Percentiles rank a stretch among this genome's conserved stretches.
Conservation (phyloP, 2,888 invertebrate genomes). For the Magallana nippona region DNA sequence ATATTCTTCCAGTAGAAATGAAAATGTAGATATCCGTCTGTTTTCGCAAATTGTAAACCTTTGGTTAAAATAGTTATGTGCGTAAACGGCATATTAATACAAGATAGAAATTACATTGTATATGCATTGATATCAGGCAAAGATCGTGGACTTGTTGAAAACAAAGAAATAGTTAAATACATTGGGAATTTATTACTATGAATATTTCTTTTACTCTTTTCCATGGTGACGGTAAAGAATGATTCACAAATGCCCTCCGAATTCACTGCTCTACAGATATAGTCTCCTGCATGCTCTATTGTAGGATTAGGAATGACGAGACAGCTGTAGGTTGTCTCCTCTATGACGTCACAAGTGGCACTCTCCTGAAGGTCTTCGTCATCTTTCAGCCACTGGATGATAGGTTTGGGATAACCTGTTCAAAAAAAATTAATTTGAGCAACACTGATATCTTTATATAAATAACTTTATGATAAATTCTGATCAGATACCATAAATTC, state of each 20-base stretch:
- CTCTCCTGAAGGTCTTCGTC: slow-evolving; percentile 51
- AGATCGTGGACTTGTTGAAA: no score
- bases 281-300: slow-evolving; percentile 43
- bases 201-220: neutral
- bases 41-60: no score
- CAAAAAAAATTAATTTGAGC: neutral
- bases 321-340: slow-evolving; percentile 33
- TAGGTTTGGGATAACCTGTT: slow-evolving; percentile 58
- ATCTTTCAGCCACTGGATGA: slow-evolving; percentile 75
- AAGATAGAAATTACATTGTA: no score
- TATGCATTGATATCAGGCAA: no score
- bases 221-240: slow-evolving; percentile 40
- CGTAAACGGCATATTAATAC: no score
- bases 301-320: slow-evolving; percentile 40
- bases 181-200: no score
- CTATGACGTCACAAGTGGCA: slow-evolving; percentile 43
- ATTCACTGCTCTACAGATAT: slow-evolving; percentile 46
- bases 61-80: no score
- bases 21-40: no score
- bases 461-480: no score
- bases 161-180: no score
- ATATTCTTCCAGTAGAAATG: no score
- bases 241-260: slow-evolving; percentile 43
- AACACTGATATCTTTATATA: neutral
- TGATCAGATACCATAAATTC: neutral